Evolutionary conservation across 2,113 vertebrate genomes (phyloP).

Genomic region (Crotalus viridis): DNA sequence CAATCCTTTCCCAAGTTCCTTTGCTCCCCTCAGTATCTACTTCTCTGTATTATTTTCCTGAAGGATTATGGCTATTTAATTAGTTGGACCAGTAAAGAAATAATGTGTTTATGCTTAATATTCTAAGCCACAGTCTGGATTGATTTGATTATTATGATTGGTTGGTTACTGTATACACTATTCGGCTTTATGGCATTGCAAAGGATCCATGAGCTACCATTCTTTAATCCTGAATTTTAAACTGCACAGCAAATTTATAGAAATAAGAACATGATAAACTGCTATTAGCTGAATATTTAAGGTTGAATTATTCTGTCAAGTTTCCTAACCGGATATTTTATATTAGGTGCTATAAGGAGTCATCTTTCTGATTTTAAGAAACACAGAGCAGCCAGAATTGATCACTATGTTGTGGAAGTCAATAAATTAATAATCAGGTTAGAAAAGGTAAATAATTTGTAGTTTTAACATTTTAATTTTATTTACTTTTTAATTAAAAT

Average conservation of each 20-base stretch:
- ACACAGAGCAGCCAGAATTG: constrained; percentile 91
- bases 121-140: not conserved
- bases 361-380: constrained; percentile 92
- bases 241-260: not conserved
- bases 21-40: not conserved
- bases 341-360: constrained; percentile 82
- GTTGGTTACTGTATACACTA: not conserved
- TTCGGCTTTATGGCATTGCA: not conserved
- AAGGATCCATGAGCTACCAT: not conserved
- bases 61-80: not conserved
- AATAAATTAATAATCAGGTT: constrained; percentile 97
- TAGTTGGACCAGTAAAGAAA: not conserved
- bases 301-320: constrained; percentile 7
- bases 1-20: not conserved
- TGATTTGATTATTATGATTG: not conserved
- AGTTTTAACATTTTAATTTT: not conserved
- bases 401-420: constrained; percentile 97
- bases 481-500: constrained; percentile 11
- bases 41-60: not conserved
- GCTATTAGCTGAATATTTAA: not conserved
- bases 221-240: constrained; percentile 28
- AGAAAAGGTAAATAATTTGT: constrained; percentile 84
- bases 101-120: not conserved
- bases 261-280: constrained; percentile 9
- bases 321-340: not conserved